These are phyloP conservation scores for Artemisiospiza belli DNA, from an alignment of 2,113 vertebrate genomes.

Conservation along the genomic window DNA sequence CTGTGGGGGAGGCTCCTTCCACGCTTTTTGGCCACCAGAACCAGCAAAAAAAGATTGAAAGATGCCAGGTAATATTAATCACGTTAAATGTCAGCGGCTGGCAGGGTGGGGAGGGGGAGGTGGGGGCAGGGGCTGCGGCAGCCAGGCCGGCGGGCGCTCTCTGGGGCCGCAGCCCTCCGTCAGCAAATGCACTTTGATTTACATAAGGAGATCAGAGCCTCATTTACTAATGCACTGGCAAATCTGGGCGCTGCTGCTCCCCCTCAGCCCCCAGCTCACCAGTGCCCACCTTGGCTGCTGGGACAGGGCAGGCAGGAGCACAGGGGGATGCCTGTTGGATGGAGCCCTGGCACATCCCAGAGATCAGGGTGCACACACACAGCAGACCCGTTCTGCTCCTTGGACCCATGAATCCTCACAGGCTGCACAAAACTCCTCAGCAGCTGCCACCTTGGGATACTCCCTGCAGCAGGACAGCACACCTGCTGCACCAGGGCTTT, in stretches of 20 bases:
- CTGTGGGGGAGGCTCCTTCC: background rate
- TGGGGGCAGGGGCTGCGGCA: background rate
- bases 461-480: background rate
- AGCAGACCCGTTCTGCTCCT: background rate
- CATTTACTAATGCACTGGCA: background rate
- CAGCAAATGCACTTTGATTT: background rate
- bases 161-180: background rate
- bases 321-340: fast-evolving
- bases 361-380: fast-evolving
- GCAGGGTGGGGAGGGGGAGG: background rate
- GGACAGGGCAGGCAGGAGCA: background rate
- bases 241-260: background rate
- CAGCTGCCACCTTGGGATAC: fast-evolving
- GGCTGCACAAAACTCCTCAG: background rate
- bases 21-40: conserved; percentile 27
- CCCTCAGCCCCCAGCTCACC: fast-evolving
- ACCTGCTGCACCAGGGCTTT: fast-evolving
- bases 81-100: conserved; percentile 27
- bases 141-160: fast-evolving
- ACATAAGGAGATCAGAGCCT: conserved; percentile 42
- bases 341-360: background rate
- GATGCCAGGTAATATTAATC: conserved; percentile 59
- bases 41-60: conserved; percentile 10
- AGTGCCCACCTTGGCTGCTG: background rate
- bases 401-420: too few species aligned